Conservation (phyloP, 1,140 invertebrate species). For the Drosophila kanapiae region DNA sequence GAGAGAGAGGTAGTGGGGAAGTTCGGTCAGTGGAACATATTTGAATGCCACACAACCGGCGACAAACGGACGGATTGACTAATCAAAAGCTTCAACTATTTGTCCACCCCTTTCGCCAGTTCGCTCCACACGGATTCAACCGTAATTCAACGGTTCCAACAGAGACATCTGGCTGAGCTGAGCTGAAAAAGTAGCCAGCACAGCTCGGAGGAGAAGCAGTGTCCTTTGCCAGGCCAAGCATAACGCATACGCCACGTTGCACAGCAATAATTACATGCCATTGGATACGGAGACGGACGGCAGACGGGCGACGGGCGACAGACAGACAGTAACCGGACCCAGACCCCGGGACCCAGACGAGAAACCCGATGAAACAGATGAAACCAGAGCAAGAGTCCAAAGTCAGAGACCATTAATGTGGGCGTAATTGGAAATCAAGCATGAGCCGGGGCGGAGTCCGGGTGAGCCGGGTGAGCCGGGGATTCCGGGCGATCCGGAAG, state of each 20-base stretch:
- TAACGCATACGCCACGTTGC: constrained; percentile 81
- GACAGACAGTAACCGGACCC: constrained; percentile 12
- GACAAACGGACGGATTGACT: constrained; percentile 48
- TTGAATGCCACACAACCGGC: constrained; percentile 44
- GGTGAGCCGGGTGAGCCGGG: constrained; percentile 4
- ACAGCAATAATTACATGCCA: constrained; percentile 83
- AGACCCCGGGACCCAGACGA: constrained; percentile 6
- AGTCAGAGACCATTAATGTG: constrained; percentile 76
- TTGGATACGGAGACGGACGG: constrained; percentile 57
- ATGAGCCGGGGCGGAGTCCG: constrained; percentile 30
- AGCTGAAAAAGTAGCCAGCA: constrained; percentile 49
- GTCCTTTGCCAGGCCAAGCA: constrained; percentile 75
- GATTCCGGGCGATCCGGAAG: constrained; percentile 18
- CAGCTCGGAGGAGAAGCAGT: constrained; percentile 1
- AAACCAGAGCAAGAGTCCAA: constrained; percentile 22
- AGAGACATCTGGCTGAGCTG: neutral
- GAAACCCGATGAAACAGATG: constrained; percentile 14
- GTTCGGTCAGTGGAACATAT: no score
- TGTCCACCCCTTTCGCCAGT: constrained; percentile 22
- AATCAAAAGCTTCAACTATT: constrained; percentile 69
- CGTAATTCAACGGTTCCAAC: constrained; percentile 42
- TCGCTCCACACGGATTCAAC: constrained; percentile 9
- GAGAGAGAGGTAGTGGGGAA: no score
- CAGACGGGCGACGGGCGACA: neutral
- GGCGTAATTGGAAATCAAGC: constrained; percentile 78